A percentile compares a stretch with the other conserved stretches of the same genome.
phyloP scores from a whole-genome alignment of 1,140 invertebrate species.

The Vollenhovia emeryi region DNA sequence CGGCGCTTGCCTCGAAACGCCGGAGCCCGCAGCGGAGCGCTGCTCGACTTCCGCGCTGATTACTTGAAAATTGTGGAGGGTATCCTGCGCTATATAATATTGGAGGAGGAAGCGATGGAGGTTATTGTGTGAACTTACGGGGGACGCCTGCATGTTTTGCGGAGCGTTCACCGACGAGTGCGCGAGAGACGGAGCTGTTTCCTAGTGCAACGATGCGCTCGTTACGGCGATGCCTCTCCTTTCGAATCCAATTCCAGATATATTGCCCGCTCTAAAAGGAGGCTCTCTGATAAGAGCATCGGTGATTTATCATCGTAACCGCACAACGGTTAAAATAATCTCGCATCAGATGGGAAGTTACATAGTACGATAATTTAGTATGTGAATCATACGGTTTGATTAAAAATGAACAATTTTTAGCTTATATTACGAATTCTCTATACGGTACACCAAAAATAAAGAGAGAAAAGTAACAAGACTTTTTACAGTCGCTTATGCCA shows the following conservation, averaged over 20 bases:
- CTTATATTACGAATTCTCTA: background rate
- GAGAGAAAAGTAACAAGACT: too few species aligned
- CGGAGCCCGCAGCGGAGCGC: constrained; percentile 30
- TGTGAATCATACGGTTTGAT: background rate
- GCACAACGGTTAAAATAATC: background rate
- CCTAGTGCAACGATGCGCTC: constrained; percentile 13
- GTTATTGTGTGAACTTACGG: constrained; percentile 42
- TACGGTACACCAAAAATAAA: background rate
- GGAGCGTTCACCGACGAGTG: constrained; percentile 20
- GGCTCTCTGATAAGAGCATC: constrained; percentile 21
- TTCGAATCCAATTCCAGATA: constrained; percentile 22
- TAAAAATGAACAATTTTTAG: background rate
- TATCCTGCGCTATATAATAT: constrained; percentile 59
- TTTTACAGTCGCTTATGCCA: too few species aligned
- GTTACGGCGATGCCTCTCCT: constrained; percentile 10
- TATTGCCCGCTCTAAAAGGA: background rate
- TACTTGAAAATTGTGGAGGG: constrained; percentile 63
- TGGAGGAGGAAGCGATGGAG: constrained; percentile 39
- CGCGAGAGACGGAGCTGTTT: constrained; percentile 36
- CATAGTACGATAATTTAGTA: background rate
- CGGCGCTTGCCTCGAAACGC: constrained; percentile 21
- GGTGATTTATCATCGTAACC: constrained; percentile 38
- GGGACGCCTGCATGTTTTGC: constrained; percentile 40
- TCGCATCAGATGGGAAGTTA: background rate
- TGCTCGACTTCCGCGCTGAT: constrained; percentile 66